Percentiles rank a stretch among this genome's conserved stretches.
phyloP scores from a whole-genome alignment of 2,797 vertebrate genomes.

The Acipenser ruthenus region DNA sequence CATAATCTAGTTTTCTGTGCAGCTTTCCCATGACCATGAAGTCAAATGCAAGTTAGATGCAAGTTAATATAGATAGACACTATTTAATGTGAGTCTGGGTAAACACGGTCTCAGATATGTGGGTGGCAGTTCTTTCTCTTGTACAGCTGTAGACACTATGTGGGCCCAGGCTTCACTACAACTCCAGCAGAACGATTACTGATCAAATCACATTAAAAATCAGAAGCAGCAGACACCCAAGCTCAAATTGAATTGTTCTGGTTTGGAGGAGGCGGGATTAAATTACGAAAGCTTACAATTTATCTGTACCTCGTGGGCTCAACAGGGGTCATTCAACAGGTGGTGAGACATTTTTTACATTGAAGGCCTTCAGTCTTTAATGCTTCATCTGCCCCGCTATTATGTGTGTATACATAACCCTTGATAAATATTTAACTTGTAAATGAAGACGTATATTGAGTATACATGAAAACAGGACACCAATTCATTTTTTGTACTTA shows the following conservation, averaged over 20 bases:
- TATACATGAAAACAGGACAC: too few relatives aligned
- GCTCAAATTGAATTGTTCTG: slow-evolving; percentile 3
- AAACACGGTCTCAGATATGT: too few relatives aligned
- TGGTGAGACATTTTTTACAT: not conserved
- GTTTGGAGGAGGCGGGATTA: slow-evolving; percentile 2
- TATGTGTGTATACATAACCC: too few relatives aligned
- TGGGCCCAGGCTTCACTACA: not conserved
- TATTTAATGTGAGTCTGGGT: too few relatives aligned
- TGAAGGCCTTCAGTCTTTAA: not conserved
- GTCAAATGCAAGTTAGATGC: too few relatives aligned
- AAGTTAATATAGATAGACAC: too few relatives aligned
- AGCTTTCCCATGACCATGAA: too few relatives aligned
- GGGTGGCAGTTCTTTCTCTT: not conserved
- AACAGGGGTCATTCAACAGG: not conserved
- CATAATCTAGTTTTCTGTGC: too few relatives aligned
- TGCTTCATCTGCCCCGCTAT: not conserved
- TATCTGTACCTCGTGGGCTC: not conserved
- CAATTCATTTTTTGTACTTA: too few relatives aligned
- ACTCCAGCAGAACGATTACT: not conserved
- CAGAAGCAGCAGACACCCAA: slow-evolving; percentile 6
- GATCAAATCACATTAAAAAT: slow-evolving; percentile 1
- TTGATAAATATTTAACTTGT: too few relatives aligned
- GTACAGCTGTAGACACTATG: not conserved
- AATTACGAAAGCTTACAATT: not conserved
- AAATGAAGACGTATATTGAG: too few relatives aligned